phyloP scores from a whole-genome alignment of 2,888 invertebrate species.

The Dastarcus helophoroides region DNA sequence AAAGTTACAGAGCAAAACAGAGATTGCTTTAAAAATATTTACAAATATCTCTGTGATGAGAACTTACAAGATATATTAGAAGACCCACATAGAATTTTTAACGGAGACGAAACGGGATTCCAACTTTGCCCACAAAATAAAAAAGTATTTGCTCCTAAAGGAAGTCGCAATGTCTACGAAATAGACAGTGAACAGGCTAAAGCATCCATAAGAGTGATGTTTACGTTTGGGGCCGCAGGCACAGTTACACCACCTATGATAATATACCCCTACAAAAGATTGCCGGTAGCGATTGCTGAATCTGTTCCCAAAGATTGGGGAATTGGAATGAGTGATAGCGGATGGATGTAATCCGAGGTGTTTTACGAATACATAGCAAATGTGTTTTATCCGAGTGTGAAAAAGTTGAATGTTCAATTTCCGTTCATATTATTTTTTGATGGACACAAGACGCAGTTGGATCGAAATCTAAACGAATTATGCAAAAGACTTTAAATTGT shows the following conservation, averaged over 20 bases:
- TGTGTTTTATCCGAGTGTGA: conserved; percentile 8
- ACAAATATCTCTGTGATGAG: too few species aligned
- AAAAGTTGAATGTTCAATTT: conserved; percentile 8
- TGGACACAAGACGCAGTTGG: conserved; percentile 16
- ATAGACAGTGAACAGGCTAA: conserved; percentile 20
- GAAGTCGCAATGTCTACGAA: conserved; percentile 22
- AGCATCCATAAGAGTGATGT: conserved; percentile 22
- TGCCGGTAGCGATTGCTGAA: conserved; percentile 3
- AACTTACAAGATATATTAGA: too few species aligned
- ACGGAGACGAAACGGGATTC: too few species aligned
- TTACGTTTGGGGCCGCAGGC: conserved; percentile 14
- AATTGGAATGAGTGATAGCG: conserved; percentile 10
- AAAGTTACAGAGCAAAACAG: too few species aligned
- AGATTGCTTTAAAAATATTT: too few species aligned
- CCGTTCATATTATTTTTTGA: conserved; percentile 13
- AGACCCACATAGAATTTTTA: too few species aligned
- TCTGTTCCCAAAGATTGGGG: conserved; percentile 7
- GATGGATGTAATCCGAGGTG: conserved; percentile 18
- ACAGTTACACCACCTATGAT: conserved; percentile 5
- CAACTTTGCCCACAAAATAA: too few species aligned
- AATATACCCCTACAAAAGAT: conserved; percentile 2
- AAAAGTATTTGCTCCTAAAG: too few species aligned
- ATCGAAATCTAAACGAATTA: conserved; percentile 15
- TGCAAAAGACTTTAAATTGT: conserved; percentile 19
- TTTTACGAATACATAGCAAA: conserved; percentile 19